Percentiles rank a stretch among this genome's conserved stretches.
phyloP scores from a whole-genome alignment of 64 coral and sea anemone genomes.

The Actinia equina region DNA sequence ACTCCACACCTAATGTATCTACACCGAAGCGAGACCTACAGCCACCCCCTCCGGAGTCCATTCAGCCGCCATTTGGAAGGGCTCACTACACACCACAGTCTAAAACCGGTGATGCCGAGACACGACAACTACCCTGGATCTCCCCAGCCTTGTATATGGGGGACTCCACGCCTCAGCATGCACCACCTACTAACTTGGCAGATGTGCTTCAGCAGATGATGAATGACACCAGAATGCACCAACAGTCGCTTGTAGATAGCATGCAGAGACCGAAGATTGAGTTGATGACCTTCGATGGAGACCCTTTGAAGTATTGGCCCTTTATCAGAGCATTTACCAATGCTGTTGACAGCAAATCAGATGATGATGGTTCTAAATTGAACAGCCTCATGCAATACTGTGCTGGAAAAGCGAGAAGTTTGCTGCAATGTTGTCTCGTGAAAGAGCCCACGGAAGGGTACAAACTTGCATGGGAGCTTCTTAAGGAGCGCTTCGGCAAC shows the following conservation, averaged over 20 bases:
- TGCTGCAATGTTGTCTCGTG: constrained; percentile 28
- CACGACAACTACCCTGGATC: constrained; percentile 38
- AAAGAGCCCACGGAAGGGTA: constrained; percentile 51
- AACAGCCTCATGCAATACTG: constrained; percentile 38
- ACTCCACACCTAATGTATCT: constrained; percentile 43
- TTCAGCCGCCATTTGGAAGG: constrained; percentile 20
- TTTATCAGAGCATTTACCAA: constrained; percentile 33
- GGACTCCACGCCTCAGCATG: constrained; percentile 25
- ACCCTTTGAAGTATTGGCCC: constrained; percentile 29
- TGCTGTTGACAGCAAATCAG: neutral
- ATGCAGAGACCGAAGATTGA: constrained; percentile 41
- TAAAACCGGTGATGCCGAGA: constrained; percentile 35
- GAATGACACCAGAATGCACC: constrained; percentile 40
- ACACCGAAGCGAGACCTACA: constrained; percentile 44
- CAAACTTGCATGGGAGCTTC: constrained; percentile 44
- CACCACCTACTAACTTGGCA: constrained; percentile 35
- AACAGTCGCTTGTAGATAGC: constrained; percentile 54
- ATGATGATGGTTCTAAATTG: constrained; percentile 33
- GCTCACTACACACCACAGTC: constrained; percentile 6
- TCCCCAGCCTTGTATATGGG: constrained; percentile 32
- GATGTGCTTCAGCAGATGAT: constrained; percentile 39
- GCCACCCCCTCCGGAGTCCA: constrained; percentile 45
- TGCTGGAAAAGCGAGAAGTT: constrained; percentile 23
- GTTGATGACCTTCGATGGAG: constrained; percentile 38
- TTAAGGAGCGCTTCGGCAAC: constrained; percentile 55